Evolutionary conservation across 2,888 invertebrate species (phyloP), one percentile per base, ranked within the genome.

Genomic region (Protonemura montana): DNA sequence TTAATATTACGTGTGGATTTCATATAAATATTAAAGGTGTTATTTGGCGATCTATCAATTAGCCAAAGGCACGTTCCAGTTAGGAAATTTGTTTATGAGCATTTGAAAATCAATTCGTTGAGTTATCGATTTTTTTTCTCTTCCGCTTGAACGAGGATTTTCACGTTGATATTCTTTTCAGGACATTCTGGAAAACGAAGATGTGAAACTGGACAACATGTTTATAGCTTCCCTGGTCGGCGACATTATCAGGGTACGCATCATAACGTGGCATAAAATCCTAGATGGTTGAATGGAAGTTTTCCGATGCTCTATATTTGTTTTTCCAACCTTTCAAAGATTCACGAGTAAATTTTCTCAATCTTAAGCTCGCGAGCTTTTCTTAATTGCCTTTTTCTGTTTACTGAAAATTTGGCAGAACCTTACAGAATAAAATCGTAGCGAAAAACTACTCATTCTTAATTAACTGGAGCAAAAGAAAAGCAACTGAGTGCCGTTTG

Each of bases 171-270:
- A 26, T 78, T 27, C n/a, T 87, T 91, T 91, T 80, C 92, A 97
- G 96, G 97, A 99, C 91, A 97, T 99, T 89, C 92, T 99, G 87
- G 97, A 98, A 90, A 98, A 99, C 91, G 97, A 98, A 90, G 98
- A 99, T 91, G 96, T 99, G 88, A 98, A 98, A 92, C 92, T 98
- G 90, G 99, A 99, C 91, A 96, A 97, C 90, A 98, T 99, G 96
- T 99, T 99, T 91, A 95, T 98, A 89, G 98, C 98, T 30, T 98
- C 98, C 7, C 94, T 99, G 88, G 96, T 98, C 21, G 98, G 97
- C 86, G 99, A 99, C 92, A 97, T 99, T 88, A 95, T 99, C 89
- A 94, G 98, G 93, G 98, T 98, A 92, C 94, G 94, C 92, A 86
- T 13, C 13, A 59, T 13, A 59, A 59, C 21, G 59, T 59, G 35